phyloP scores from a whole-genome alignment of 1,140 invertebrate genomes.

The Pachypeltis micranthus region DNA sequence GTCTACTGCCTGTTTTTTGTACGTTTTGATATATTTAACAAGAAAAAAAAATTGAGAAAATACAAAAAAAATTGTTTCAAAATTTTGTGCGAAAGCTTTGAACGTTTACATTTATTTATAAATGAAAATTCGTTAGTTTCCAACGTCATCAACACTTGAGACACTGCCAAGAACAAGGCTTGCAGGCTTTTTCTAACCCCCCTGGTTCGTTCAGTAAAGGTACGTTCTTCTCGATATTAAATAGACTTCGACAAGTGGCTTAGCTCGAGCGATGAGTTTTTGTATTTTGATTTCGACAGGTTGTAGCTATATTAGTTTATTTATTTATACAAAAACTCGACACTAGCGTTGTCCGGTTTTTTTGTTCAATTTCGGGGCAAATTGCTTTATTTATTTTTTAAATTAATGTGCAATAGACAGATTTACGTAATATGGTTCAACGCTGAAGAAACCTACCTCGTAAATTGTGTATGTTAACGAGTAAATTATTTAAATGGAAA shows the following conservation, averaged over 20 bases:
- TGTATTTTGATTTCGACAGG: neutral
- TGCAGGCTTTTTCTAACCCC: neutral
- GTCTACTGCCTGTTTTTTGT: no score
- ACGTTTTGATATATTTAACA: no score
- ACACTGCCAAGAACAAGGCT: neutral
- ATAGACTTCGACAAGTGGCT: slow-evolving; percentile 11
- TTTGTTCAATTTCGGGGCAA: neutral
- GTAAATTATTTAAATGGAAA: neutral
- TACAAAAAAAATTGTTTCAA: no score
- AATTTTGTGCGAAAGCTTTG: no score
- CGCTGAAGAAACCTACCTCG: slow-evolving; percentile 19
- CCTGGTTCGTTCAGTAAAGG: neutral
- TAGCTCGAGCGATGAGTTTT: neutral
- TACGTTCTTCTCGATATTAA: neutral
- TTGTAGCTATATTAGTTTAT: neutral
- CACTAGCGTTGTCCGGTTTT: neutral
- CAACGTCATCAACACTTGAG: neutral
- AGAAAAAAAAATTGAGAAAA: no score
- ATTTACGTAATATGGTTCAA: slow-evolving; percentile 7
- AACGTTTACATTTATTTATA: no score
- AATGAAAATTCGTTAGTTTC: no score
- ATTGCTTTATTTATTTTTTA: slow-evolving; percentile 1
- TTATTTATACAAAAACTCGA: neutral
- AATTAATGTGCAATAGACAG: slow-evolving; percentile 17
- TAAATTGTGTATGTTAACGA: neutral